phyloP scores from a whole-genome alignment of 2,797 vertebrate species.

The Notamacropus eugenii region DNA sequence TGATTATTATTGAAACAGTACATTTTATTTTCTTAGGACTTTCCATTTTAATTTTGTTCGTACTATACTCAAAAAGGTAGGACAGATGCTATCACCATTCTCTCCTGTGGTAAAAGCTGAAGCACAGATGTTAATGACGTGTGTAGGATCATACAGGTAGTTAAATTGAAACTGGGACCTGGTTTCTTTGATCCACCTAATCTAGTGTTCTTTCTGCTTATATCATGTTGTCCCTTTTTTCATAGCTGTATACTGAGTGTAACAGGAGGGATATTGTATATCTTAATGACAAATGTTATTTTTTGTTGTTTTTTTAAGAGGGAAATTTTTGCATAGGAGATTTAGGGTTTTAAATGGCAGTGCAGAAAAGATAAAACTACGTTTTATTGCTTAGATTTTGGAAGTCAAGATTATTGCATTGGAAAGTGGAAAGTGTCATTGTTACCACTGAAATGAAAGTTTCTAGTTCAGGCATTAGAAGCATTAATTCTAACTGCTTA shows the following conservation, averaged over 20 bases:
- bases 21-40: slow-evolving; percentile 10
- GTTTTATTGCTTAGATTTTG: slow-evolving; percentile 29
- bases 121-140: slow-evolving; percentile 4
- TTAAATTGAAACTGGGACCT: slow-evolving; percentile 32
- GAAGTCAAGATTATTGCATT: slow-evolving; percentile 26
- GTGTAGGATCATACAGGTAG: not conserved
- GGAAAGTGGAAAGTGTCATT: slow-evolving; percentile 10
- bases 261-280: not conserved
- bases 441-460: not conserved
- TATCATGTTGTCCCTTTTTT: not conserved
- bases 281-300: slow-evolving; percentile 13
- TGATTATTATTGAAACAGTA: slow-evolving; percentile 23
- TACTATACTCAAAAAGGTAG: slow-evolving; percentile 7
- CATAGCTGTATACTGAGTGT: not conserved
- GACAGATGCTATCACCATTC: not conserved
- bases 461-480: not conserved
- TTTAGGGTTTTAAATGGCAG: slow-evolving; percentile 6
- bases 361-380: slow-evolving; percentile 16
- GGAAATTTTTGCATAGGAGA: not conserved
- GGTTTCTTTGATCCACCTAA: not conserved
- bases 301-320: not conserved
- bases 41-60: not conserved
- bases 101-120: not conserved
- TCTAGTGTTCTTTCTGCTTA: not conserved
- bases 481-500: not conserved